Base-by-base conservation (phyloP, 1,140 invertebrate genomes). In the Penaeus vannamei region DNA sequence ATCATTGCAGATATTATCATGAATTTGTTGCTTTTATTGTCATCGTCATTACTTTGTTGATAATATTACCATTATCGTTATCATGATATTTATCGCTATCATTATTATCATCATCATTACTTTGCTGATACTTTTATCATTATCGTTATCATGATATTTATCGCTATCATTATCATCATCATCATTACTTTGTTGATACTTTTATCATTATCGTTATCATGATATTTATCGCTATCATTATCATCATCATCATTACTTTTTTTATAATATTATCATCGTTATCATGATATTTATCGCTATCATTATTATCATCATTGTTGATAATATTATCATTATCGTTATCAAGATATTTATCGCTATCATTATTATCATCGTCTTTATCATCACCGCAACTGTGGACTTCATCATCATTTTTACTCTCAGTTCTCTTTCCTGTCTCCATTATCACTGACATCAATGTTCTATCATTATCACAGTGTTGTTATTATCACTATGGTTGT, bases 301-400 rank as follows among this genome's bases (percentile, higher is more conserved):
- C 64, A 29, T 5, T 69, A 69, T 69, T 29, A 14, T 69, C 3
- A 69, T 69, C 14, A 69, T 14, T 14, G 64, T 64, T 64, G n/a
- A 19, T 64, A 64, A 19, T 64, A 64, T 69, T 69, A 69, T 29
- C 29, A 69, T 5, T 69, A 69, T 14, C 14, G 14, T 69, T 14
- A 69, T 69, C 14, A 69, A n/a, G 7, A 14, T 64, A 19, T 19
- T 64, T 64, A 64, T 64, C n/a, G n/a, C n/a, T 64, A 64, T 64
- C n/a, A 64, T 64, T 64, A 64, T 64, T 64, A 64, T 64, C n/a
- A 64, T 64, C n/a, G n/a, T 64, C n/a, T 19, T 64, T 64, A 64
- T 64, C n/a, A 64, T 64, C n/a, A 64, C n/a, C n/a, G n/a, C n/a
- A 19, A 64, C n/a, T 64, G n/a, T 64, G 17, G n/a, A 23, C 26